Evolutionary conservation across 1,140 invertebrate genomes (phyloP).

Genomic region (Hycleus phaleratus): DNA sequence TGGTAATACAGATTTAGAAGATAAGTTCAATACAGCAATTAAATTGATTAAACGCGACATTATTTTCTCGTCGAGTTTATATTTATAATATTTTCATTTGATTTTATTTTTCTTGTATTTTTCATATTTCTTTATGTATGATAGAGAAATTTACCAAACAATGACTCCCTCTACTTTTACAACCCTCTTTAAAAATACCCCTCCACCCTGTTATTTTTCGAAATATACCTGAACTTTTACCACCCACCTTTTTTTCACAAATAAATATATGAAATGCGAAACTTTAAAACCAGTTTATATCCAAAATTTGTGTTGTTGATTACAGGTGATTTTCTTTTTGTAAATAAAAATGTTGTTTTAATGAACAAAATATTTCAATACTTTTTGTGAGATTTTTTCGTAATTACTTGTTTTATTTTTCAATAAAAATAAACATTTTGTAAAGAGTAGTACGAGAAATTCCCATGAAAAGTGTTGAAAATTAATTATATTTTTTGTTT

Average conservation of each 20-base stretch:
- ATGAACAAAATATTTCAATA: background rate
- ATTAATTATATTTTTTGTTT: background rate
- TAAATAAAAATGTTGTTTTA: too few relatives aligned
- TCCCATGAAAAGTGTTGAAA: slow-evolving; percentile 20
- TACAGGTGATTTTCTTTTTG: too few relatives aligned
- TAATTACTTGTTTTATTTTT: background rate
- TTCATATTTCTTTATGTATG: background rate
- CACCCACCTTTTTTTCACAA: too few relatives aligned
- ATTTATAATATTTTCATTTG: slow-evolving; percentile 61
- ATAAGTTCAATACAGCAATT: slow-evolving; percentile 92
- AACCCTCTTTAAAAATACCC: background rate
- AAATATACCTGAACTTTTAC: too few relatives aligned
- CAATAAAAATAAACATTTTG: background rate
- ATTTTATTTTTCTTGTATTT: background rate
- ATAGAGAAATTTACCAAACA: background rate
- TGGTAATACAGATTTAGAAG: slow-evolving; percentile 91
- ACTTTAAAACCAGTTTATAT: too few relatives aligned
- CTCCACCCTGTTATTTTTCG: background rate
- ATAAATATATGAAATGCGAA: too few relatives aligned
- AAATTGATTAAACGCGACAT: slow-evolving; percentile 94
- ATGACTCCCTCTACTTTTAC: background rate
- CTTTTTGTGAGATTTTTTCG: background rate
- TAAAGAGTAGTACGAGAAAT: slow-evolving; percentile 31
- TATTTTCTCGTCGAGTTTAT: slow-evolving; percentile 97
- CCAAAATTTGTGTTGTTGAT: too few relatives aligned